These are phyloP conservation scores for Drosophila pseudotalamancana DNA, from an alignment of 2,888 invertebrate genomes.

Conservation along the genomic window DNA sequence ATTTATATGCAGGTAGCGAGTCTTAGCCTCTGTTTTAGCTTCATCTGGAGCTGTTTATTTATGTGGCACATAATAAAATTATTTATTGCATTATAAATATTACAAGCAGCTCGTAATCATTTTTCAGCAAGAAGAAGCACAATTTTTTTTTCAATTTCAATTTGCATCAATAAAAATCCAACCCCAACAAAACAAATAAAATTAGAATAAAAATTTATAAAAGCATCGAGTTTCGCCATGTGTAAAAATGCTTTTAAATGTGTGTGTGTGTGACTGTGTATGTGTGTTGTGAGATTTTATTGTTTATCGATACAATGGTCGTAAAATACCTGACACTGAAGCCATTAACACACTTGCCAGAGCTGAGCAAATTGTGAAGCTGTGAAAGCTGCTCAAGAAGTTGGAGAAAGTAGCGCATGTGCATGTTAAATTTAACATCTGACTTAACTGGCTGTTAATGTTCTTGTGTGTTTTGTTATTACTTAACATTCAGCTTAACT, in stretches of 20 bases:
- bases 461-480: background rate
- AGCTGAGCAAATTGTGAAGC: conserved; percentile 25
- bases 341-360: conserved; percentile 38
- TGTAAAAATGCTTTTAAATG: background rate
- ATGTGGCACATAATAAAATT: conserved; percentile 74
- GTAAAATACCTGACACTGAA: conserved; percentile 65
- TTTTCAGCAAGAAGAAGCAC: conserved; percentile 22
- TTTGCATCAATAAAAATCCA: conserved; percentile 66
- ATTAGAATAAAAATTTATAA: conserved; percentile 67
- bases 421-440: background rate
- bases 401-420: background rate
- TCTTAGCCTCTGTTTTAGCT: conserved; percentile 21
- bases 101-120: conserved; percentile 62
- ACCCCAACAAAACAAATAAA: conserved; percentile 62
- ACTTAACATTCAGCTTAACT: background rate
- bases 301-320: conserved; percentile 73
- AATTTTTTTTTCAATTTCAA: conserved; percentile 67
- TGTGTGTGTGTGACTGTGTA: background rate
- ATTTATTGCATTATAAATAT: conserved; percentile 78
- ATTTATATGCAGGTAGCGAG: conserved; percentile 55
- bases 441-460: background rate
- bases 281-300: conserved; percentile 58
- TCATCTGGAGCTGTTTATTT: conserved; percentile 55
- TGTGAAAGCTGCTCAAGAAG: background rate
- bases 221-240: conserved; percentile 25